Evolutionary conservation across 2,113 vertebrate genomes (phyloP), one percentile per base, ranked within the genome.

Genomic region (Meles meles): DNA sequence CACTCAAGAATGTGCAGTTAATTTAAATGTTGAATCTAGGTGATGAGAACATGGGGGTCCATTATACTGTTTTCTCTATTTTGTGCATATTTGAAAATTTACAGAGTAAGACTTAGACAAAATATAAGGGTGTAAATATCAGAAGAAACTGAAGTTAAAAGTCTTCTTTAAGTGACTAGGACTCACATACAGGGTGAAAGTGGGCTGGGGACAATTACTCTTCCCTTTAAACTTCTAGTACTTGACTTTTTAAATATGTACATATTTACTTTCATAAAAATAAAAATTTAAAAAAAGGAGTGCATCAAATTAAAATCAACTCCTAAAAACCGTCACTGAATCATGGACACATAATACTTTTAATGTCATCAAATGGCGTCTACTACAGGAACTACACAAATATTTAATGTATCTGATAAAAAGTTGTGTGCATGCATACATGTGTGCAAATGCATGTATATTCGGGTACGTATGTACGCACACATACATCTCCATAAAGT

Each of bases 131-230:
- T 42, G 5, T 39, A 83, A 90, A 31, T 69, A 49, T 84, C n/a
- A 88, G 18, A 96, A 90, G 25, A 85, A 91, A 91, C n/a, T 61
- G 67, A 76, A 95, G 14, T 77, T 94, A 76, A 83, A 94, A 81
- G 23, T 49, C 13, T 76, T 86, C 55, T 44, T 57, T 55, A 27
- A 44, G 44, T n/a, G 15, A 83, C 29, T 1, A 67, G 44, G 52
- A 94, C 39, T 34, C 2, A 55, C 20, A 1, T 69, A 61, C 1
- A 87, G 1, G 2, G 31, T 72, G 37, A 25, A 86, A 76, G 0
- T 39, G 12, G 31, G 9, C 23, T 88, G 9, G 2, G 6, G 25
- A 82, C 55, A 92, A 93, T 80, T 93, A n/a, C 39, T 88, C 95
- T 79, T 95, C 37, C 52, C 59, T 90, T 89, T 84, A 96, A 96